These are phyloP conservation scores for Coptodon bakossiorum DNA, from an alignment of 2,113 vertebrate species.

Conservation along the genomic window DNA sequence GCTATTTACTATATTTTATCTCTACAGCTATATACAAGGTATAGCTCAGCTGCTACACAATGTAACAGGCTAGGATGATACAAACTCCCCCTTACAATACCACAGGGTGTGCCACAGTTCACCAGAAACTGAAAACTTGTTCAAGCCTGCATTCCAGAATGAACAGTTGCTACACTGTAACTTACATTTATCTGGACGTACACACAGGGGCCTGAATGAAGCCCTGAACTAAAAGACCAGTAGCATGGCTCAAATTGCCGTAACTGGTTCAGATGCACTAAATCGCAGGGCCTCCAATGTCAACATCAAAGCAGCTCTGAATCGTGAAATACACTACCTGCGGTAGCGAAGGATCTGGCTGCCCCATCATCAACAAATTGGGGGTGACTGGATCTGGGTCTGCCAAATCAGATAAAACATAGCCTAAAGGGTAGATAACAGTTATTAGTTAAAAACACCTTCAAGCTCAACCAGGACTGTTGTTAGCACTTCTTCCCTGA, in stretches of 20 bases:
- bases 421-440: not conserved
- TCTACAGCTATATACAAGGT: no score
- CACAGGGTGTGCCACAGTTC: no score
- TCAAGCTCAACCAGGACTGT: not conserved
- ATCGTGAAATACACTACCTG: not conserved
- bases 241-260: fast-evolving
- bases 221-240: not conserved
- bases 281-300: not conserved
- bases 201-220: not conserved
- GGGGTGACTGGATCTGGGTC: not conserved
- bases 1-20: no score
- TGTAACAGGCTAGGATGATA: no score
- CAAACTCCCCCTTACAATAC: no score
- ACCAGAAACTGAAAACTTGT: no score
- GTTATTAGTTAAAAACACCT: not conserved
- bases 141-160: no score
- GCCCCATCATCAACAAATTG: not conserved
- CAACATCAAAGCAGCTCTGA: not conserved
- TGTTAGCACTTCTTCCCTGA: not conserved
- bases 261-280: not conserved
- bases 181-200: not conserved
- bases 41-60: no score
- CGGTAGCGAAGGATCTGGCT: not conserved
- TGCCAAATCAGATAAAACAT: not conserved
- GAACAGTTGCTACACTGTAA: not conserved